These are phyloP conservation scores for Anaspis maculata DNA, from an alignment of 2,888 invertebrate genomes.

Conservation along the genomic window DNA sequence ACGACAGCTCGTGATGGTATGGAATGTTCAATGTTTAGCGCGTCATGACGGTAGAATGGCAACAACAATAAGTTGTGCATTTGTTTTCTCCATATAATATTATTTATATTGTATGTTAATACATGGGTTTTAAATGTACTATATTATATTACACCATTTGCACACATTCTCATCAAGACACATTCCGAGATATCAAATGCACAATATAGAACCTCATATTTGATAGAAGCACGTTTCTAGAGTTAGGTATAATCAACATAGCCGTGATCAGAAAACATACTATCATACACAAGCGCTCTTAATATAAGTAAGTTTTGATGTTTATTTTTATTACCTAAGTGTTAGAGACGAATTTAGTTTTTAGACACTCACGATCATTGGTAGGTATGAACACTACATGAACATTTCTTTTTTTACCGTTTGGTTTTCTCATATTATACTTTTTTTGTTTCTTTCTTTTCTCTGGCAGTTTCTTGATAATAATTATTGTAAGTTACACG, in stretches of 20 bases:
- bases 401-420: conserved; percentile 9
- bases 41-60: conserved; percentile 11
- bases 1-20: conserved; percentile 18
- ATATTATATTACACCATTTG: no score
- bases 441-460: conserved; percentile 11
- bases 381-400: conserved; percentile 13
- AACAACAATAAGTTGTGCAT: not conserved
- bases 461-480: conserved; percentile 14
- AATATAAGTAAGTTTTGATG: conserved; percentile 23
- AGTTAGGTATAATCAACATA: no score
- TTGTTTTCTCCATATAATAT: not conserved
- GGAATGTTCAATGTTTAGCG: conserved; percentile 29
- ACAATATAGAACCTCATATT: no score
- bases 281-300: conserved; percentile 22
- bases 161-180: no score
- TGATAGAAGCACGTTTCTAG: no score
- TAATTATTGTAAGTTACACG: conserved; percentile 11
- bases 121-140: no score
- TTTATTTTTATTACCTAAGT: conserved; percentile 16
- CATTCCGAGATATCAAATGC: no score
- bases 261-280: no score
- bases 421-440: conserved; percentile 10
- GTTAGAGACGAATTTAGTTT: conserved; percentile 12
- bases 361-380: conserved; percentile 4
- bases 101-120: no score